These are phyloP conservation scores for Habrosyne pyritoides DNA, from an alignment of 2,888 invertebrate genomes.

Conservation along the genomic window DNA sequence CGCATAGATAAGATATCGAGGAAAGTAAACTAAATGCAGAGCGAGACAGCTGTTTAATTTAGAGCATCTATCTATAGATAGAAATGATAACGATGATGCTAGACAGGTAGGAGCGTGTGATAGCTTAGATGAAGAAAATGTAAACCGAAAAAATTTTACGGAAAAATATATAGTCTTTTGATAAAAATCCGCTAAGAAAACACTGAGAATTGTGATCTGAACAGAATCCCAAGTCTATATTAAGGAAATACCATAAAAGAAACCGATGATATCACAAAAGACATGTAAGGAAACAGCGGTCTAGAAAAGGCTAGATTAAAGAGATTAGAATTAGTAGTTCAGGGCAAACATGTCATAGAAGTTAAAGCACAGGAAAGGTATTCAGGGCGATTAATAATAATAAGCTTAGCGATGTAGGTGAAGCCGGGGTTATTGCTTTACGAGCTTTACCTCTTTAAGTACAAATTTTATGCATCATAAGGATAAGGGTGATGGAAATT, in stretches of 20 bases:
- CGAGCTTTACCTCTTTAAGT: background rate
- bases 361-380: background rate
- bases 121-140: background rate
- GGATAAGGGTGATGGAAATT: background rate
- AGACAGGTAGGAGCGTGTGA: background rate
- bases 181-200: background rate
- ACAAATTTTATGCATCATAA: background rate
- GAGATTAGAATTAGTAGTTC: background rate
- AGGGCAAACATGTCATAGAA: background rate
- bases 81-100: background rate
- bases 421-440: background rate
- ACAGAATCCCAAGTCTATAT: background rate
- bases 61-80: slow-evolving; percentile 14
- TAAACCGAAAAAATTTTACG: background rate
- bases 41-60: slow-evolving; percentile 36
- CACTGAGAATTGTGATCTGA: background rate
- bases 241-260: background rate
- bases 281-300: background rate
- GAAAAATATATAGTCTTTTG: background rate
- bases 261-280: background rate
- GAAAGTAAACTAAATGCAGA: slow-evolving; percentile 46
- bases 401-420: background rate
- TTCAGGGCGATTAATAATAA: background rate
- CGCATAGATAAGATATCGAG: slow-evolving; percentile 45
- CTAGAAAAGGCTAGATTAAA: slow-evolving; percentile 1